Evolutionary conservation across 2,113 vertebrate species (phyloP), one percentile per base, ranked within the genome.

Genomic region (Pedetes capensis): DNA sequence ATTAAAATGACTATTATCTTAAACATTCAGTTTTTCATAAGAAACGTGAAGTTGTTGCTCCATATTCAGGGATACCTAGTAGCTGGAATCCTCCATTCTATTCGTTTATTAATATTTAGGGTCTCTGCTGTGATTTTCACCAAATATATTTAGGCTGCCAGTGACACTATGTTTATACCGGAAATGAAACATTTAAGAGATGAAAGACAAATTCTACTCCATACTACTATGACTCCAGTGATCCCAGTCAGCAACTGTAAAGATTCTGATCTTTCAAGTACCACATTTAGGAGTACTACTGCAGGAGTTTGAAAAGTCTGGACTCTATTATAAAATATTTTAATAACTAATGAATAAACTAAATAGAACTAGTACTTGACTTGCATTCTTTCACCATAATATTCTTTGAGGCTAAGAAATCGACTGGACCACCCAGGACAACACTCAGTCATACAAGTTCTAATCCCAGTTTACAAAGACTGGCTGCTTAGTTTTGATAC

Each of bases 401-500:
- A 82, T 22, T 72, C n/a, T 44, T 29, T 18, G 74, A 71, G 47
- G 16, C 6, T 72, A 17, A 39, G 80, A 49, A 37, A 64, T 20
- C 4, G 9, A 71, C 39, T 17, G 59, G 59, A 39, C 14, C 4
- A 51, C 12, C 1, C 8, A 79, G 55, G 59, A 17, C 47, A 44
- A 59, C 23, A 79, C 69, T 66, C 14, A 27, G 32, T 20, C 61
- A 34, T 25, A 63, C 83, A 63, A 88, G 89, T 71, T 79, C 61
- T 82, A 93, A 88, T 80, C 84, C 49, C 75, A 72, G 74, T 84
- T 86, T 39, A 87, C 57, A 55, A 57, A 66, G 25, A 47, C 87
- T 64, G 63, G 20, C 83, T 68, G n/a, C 81, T 69, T 34, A 10
- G 55, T 78, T 93, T 69, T 74, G 81, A 84, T 53, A 63, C 4